These are phyloP conservation scores for Chrysolina haemoptera DNA, from an alignment of 2,888 invertebrate species.

Conservation along the genomic window DNA sequence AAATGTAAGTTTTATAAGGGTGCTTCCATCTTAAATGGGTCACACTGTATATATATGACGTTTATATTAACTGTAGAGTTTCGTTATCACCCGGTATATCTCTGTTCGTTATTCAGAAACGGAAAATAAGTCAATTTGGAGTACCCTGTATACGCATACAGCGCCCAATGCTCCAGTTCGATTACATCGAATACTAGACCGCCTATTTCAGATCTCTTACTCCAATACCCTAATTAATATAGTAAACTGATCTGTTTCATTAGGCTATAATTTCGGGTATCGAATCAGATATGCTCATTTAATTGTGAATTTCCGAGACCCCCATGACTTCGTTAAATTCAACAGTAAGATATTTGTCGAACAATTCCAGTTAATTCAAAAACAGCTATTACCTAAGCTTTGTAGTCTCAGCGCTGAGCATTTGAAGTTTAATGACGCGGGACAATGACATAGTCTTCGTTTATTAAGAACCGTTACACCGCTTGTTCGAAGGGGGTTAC, in stretches of 20 bases:
- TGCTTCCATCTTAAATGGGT: no score
- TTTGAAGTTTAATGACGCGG: conserved; percentile 70
- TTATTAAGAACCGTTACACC: conserved; percentile 71
- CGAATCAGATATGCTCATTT: conserved; percentile 37
- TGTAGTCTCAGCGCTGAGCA: conserved; percentile 64
- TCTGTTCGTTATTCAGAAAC: no score
- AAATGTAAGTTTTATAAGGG: no score
- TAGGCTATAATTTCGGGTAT: conserved; percentile 14
- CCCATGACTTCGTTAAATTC: conserved; percentile 57
- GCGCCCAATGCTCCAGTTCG: neutral
- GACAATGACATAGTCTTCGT: conserved; percentile 71
- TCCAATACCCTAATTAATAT: neutral
- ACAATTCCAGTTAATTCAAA: conserved; percentile 67
- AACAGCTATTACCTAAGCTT: conserved; percentile 67
- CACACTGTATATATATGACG: no score
- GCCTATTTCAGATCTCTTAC: neutral
- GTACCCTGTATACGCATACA: no score
- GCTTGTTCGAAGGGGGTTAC: conserved; percentile 70
- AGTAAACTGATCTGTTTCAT: neutral
- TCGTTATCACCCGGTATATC: no score
- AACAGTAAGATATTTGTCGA: conserved; percentile 64
- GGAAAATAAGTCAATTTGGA: no score
- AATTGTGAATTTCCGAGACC: conserved; percentile 40
- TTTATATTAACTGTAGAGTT: no score
- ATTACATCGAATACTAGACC: neutral